Base-by-base conservation (phyloP, 2,797 vertebrate genomes). In the Linurgus olivaceus region DNA sequence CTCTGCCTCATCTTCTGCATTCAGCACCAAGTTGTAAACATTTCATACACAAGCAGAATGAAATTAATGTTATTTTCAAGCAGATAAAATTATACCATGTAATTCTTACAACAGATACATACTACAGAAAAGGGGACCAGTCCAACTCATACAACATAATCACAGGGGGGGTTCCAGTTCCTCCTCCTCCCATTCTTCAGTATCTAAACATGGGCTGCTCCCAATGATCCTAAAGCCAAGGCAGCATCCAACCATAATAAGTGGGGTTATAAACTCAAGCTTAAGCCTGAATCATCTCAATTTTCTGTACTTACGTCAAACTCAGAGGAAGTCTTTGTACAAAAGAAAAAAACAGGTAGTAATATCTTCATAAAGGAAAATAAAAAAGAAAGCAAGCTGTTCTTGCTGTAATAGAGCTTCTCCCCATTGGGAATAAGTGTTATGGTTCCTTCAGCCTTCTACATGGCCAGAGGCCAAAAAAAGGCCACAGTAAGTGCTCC, bases 251-350 rank as follows among this genome's bases (percentile, higher is more conserved):
- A 65, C n/a, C 33, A 75, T 68, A 88, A 91, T 4, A 14, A 89
- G 24, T 2, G 1, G 17, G 62, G 88, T 88, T 95, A 73, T 74
- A 72, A 96, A 95, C 78, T 91, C 83, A 51, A 51, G n/a, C 84
- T 88, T 54, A 88, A 95, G 65, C 35, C 82, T 92, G 86, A 92
- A 91, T 90, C 70, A 93, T 85, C 65, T 88, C 52, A 54, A 91
- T 95, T 93, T 80, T 79, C 72, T 40, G 29, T 37, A 76, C 33
- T 74, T 93, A 38, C 4, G 0, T 94, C 75, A 96, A 91, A 91
- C 50, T 29, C 66, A 67, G 59, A 85, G 50, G 70, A 66, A 71
- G 48, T 10, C 18, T 83, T 58, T 63, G 42, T 26, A 71, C 29
- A 21, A 55, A 65, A 38, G n/a, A 6, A 37, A 26, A 37, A 33